These are phyloP conservation scores for Melanocharis versteri DNA, from an alignment of 2,113 vertebrate genomes.

Conservation along the genomic window DNA sequence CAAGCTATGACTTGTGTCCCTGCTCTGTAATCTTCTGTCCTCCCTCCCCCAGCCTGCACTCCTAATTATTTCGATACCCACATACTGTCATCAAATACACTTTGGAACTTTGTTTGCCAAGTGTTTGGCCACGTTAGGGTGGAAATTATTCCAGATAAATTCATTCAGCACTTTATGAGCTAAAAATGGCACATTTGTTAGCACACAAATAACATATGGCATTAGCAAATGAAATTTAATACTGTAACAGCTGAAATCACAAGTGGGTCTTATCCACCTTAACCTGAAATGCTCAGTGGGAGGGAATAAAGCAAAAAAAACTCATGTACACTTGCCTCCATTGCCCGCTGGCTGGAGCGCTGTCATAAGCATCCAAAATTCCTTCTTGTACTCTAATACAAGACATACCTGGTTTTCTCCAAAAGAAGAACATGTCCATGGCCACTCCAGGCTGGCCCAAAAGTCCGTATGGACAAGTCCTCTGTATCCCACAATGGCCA, in stretches of 20 bases:
- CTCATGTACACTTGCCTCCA: not conserved
- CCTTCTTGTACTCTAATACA: not conserved
- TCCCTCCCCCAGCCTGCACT: not conserved
- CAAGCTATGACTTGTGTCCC: not conserved
- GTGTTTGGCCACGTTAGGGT: not conserved
- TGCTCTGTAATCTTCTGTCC: not conserved
- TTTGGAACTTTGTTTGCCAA: not conserved
- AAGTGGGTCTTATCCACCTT: not conserved
- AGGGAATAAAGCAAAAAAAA: not conserved
- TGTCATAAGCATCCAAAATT: not conserved
- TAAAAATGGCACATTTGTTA: not conserved
- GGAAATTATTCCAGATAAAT: not conserved
- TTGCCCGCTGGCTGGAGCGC: rapidly evolving
- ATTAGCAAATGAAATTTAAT: not conserved
- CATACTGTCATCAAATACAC: not conserved
- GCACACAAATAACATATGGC: not conserved
- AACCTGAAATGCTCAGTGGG: not conserved
- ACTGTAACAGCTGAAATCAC: not conserved
- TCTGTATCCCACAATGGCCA: not conserved
- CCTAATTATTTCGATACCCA: not conserved
- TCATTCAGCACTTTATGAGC: not conserved
- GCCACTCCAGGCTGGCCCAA: not conserved
- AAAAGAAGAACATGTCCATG: not conserved
- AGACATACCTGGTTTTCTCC: not conserved
- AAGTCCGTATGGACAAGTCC: rapidly evolving